Percentiles rank a stretch among this genome's conserved stretches.
Conservation (phyloP, 1,140 invertebrate genomes). For the Bombus sibiricus region DNA sequence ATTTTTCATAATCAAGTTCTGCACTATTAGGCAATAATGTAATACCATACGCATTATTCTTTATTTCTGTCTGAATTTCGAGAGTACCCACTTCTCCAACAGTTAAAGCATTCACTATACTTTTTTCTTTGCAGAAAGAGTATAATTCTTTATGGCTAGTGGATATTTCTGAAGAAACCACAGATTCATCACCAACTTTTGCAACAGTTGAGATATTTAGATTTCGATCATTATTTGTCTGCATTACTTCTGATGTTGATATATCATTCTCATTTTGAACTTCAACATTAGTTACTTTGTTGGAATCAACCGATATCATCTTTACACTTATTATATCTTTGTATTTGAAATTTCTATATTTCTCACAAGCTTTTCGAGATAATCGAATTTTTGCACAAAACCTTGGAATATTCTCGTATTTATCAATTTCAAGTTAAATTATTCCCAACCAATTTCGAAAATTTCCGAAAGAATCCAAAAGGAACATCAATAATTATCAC, state of each 20-base stretch:
- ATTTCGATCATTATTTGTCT: neutral
- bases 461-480: accelerated
- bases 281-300: conserved; percentile 64
- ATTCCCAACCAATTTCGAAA: too few relatives aligned
- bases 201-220: too few relatives aligned
- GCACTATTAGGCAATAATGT: conserved; percentile 40
- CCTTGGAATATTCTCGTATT: conserved; percentile 28
- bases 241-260: neutral
- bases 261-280: conserved; percentile 11
- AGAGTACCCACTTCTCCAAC: conserved; percentile 43
- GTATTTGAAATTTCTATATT: conserved; percentile 7
- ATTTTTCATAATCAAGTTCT: conserved; percentile 4
- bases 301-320: conserved; percentile 42
- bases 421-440: conserved; percentile 31
- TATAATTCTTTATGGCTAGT: neutral
- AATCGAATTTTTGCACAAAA: conserved; percentile 61
- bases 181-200: neutral
- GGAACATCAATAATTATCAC: accelerated
- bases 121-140: neutral
- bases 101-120: conserved; percentile 18
- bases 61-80: conserved; percentile 48
- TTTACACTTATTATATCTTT: conserved; percentile 51
- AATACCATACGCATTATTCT: conserved; percentile 38
- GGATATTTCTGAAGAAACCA: neutral
- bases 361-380: neutral